phyloP scores from a whole-genome alignment of 2,797 vertebrate species.

The Echeneis naucrates region DNA sequence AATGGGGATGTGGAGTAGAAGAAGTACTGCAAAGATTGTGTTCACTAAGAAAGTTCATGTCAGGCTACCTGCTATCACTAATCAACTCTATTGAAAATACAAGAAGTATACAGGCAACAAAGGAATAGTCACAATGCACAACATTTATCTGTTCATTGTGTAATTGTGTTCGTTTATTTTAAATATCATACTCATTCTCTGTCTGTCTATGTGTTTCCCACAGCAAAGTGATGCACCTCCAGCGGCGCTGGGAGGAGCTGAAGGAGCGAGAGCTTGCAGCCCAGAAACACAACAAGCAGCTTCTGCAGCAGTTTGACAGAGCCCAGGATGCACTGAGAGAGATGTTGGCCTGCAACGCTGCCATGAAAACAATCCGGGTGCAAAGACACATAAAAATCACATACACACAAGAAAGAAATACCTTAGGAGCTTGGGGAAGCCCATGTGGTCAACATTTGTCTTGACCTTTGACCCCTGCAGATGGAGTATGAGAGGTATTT shows the following conservation, averaged over 20 bases:
- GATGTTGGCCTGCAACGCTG: constrained; percentile 73
- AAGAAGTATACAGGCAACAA: neutral
- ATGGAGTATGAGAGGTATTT: constrained; percentile 79
- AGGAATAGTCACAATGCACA: neutral
- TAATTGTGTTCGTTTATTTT: neutral
- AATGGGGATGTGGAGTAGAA: constrained; percentile 41
- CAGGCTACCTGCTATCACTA: constrained; percentile 20
- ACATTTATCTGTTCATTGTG: neutral
- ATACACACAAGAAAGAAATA: neutral
- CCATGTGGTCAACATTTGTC: constrained; percentile 8
- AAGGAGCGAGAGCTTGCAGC: constrained; percentile 75
- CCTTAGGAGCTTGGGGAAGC: neutral
- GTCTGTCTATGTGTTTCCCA: constrained; percentile 26
- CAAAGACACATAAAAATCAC: constrained; percentile 1
- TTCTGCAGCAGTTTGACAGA: constrained; percentile 83
- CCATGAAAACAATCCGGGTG: constrained; percentile 83
- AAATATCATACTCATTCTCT: neutral
- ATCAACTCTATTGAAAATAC: constrained; percentile 16
- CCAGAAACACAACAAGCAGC: constrained; percentile 73
- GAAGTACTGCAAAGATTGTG: constrained; percentile 31
- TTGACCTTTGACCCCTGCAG: constrained; percentile 67
- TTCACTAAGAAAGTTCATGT: constrained; percentile 48
- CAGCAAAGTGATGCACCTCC: constrained; percentile 68
- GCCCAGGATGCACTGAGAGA: constrained; percentile 77
- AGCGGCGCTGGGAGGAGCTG: constrained; percentile 75